Conservation (phyloP, 2,113 vertebrate genomes). For the Chiloscyllium plagiosum region DNA sequence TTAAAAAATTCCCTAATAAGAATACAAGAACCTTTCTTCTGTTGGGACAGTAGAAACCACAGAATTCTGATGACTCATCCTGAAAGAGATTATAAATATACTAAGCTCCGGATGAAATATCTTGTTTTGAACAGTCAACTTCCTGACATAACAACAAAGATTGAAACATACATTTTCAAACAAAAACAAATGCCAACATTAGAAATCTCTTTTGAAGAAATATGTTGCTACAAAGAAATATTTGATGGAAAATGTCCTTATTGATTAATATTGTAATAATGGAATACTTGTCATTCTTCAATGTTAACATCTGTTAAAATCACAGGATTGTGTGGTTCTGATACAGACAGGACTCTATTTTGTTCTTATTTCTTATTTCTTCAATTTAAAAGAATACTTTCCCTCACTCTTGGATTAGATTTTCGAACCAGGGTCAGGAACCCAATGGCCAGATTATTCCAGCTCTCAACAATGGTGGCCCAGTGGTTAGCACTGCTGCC, state of each 20-base stretch:
- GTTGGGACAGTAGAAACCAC: constrained; percentile 69
- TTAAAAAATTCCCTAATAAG: constrained; percentile 49
- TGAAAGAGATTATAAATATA: constrained; percentile 57
- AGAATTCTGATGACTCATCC: constrained; percentile 67
- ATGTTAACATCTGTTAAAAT: neutral
- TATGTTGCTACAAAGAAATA: neutral
- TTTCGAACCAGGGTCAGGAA: neutral
- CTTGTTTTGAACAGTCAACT: constrained; percentile 58
- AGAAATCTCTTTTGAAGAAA: neutral
- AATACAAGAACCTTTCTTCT: constrained; percentile 50
- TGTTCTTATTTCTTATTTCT: neutral
- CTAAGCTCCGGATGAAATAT: constrained; percentile 58
- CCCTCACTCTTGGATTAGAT: neutral
- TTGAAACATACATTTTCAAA: constrained; percentile 44
- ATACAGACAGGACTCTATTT: no score
- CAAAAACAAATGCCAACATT: neutral
- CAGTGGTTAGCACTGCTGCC: no score
- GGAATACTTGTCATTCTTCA: neutral
- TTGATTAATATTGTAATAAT: neutral
- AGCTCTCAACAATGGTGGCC: neutral
- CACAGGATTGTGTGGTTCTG: neutral
- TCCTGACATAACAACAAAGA: constrained; percentile 62
- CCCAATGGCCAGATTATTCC: neutral
- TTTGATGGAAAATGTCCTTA: neutral
- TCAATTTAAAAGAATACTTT: neutral